Conservation (phyloP, 2,113 vertebrate species). For the Gila orcuttii region DNA sequence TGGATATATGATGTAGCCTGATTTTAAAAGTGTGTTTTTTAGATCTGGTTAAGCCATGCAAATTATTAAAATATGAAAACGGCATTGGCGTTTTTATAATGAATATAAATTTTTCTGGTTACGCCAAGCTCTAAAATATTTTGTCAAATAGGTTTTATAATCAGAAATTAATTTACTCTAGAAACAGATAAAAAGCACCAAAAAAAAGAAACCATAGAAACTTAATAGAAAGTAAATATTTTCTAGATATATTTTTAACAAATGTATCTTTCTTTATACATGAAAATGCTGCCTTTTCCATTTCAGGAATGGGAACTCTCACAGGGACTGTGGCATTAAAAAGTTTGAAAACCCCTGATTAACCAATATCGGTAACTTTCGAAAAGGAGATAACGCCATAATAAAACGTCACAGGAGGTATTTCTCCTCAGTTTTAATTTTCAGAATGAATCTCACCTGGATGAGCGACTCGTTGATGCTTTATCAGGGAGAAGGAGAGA, state of each 20-base stretch:
- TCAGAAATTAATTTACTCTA: neutral
- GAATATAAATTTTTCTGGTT: neutral
- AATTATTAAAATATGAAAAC: neutral
- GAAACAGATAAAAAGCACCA: neutral
- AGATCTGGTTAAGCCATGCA: neutral
- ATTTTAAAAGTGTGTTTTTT: neutral
- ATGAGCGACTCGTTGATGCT: conserved; percentile 39
- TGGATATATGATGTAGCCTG: neutral
- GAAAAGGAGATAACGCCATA: neutral
- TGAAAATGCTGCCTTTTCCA: too few relatives aligned
- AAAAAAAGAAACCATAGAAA: neutral
- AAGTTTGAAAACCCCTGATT: neutral
- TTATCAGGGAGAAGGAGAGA: conserved; percentile 34
- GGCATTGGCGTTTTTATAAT: neutral
- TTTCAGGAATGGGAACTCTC: too few relatives aligned
- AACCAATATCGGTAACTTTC: neutral
- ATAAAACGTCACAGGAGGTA: neutral
- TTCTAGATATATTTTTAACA: too few relatives aligned
- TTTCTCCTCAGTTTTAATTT: neutral
- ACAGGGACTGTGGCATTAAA: neutral
- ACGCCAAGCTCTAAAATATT: neutral
- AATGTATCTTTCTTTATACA: too few relatives aligned
- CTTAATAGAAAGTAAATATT: neutral
- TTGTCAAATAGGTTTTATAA: neutral
- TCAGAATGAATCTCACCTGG: conserved; percentile 21